These are phyloP conservation scores for Rhegmatorhina hoffmannsi DNA, from an alignment of 2,113 vertebrate genomes.

Conservation along the genomic window DNA sequence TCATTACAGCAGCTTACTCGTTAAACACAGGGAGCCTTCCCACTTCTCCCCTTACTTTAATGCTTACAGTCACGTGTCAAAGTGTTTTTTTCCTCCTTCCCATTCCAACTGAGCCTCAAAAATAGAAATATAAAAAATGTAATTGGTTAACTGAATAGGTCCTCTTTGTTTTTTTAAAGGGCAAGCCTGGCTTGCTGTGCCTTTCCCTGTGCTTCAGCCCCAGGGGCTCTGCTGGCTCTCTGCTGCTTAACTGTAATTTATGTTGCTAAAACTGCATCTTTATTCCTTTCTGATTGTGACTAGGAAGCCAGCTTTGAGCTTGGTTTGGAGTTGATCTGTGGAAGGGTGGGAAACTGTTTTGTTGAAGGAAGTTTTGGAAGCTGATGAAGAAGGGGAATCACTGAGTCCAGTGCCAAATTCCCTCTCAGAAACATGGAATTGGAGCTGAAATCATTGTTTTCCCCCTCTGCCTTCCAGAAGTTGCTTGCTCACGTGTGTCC, in stretches of 20 bases:
- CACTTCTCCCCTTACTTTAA: background rate
- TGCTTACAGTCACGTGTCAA: background rate
- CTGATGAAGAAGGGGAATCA: background rate
- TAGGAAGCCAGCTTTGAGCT: background rate
- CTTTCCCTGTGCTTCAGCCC: background rate
- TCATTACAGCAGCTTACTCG: constrained; percentile 30
- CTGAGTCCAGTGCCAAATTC: background rate
- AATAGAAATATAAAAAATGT: background rate
- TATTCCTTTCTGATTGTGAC: background rate
- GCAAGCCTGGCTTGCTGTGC: background rate
- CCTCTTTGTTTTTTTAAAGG: background rate
- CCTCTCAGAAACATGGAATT: rapidly evolving
- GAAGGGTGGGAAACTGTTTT: background rate
- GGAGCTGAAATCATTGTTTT: background rate
- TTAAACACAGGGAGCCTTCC: background rate
- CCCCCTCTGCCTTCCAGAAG: background rate
- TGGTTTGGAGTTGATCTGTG: rapidly evolving
- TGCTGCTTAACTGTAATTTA: background rate
- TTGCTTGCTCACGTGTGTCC: background rate
- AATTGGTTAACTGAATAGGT: background rate
- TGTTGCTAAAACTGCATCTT: background rate
- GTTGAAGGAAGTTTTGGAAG: background rate
- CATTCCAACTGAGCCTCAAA: background rate
- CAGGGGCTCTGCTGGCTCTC: background rate
- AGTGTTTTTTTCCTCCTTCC: background rate